Evolutionary conservation across 2,888 invertebrate genomes (phyloP).

Genomic region (Onchidella celtica): DNA sequence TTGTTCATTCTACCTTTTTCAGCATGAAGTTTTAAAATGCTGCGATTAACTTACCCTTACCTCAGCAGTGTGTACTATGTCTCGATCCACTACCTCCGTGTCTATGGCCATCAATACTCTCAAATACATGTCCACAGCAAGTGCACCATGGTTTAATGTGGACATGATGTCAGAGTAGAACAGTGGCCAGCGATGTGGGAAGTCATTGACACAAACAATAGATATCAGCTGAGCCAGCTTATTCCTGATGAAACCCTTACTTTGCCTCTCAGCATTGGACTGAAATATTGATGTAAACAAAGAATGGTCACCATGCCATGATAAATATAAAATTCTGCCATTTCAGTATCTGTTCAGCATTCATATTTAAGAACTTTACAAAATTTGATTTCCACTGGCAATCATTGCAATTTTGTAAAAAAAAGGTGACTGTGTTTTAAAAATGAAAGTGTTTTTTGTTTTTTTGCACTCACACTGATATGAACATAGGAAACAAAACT

Average conservation of each 20-base stretch:
- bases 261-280: conserved; percentile 61
- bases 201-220: conserved; percentile 82
- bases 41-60: conserved; percentile 64
- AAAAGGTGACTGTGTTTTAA: no score
- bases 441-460: no score
- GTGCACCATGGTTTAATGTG: conserved; percentile 76
- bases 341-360: no score
- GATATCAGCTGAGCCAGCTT: conserved; percentile 83
- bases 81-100: conserved; percentile 82
- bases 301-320: background rate
- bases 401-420: no score
- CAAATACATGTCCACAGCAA: conserved; percentile 82
- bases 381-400: no score
- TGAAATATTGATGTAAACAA: conserved; percentile 48
- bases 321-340: no score
- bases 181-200: conserved; percentile 81
- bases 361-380: no score
- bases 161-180: conserved; percentile 82
- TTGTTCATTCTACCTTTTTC: no score
- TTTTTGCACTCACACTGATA: no score
- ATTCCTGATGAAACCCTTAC: conserved; percentile 81
- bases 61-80: conserved; percentile 79
- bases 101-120: conserved; percentile 82
- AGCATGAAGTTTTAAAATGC: no score
- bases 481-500: no score